phyloP scores from a whole-genome alignment of 2,888 invertebrate genomes.

The Oscheius sp. region DNA sequence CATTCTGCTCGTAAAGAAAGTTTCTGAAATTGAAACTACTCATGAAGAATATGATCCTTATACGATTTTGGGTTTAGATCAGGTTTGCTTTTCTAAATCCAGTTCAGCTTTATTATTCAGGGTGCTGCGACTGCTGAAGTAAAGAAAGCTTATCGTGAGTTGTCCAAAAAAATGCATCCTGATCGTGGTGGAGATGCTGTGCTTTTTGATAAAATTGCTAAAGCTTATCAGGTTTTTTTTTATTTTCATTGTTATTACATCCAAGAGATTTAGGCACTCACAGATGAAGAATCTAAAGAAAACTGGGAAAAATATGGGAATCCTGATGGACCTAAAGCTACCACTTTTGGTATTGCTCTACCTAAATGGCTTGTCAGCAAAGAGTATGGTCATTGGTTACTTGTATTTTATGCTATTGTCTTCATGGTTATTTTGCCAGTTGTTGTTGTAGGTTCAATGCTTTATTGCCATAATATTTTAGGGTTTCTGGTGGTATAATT shows the following conservation, averaged over 20 bases:
- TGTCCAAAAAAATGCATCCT: conserved; percentile 90
- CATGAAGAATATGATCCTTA: conserved; percentile 91
- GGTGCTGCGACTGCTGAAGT: conserved; percentile 88
- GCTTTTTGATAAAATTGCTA: conserved; percentile 95
- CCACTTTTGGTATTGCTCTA: conserved; percentile 97
- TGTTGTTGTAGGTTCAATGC: conserved; percentile 75
- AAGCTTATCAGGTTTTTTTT: conserved; percentile 77
- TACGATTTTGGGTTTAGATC: conserved; percentile 88
- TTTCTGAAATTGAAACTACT: conserved; percentile 84
- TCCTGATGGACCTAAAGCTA: conserved; percentile 98
- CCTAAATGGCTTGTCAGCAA: conserved; percentile 99
- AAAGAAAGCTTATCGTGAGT: conserved; percentile 91
- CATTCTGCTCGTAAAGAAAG: conserved; percentile 73
- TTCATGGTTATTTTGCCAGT: conserved; percentile 91
- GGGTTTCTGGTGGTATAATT: conserved; percentile 99
- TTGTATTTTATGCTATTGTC: conserved; percentile 90
- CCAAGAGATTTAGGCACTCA: conserved; percentile 78
- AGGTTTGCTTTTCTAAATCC: conserved; percentile 73
- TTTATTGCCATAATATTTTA: conserved; percentile 50
- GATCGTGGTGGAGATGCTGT: conserved; percentile 86
- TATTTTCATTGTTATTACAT: not conserved
- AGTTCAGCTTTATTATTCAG: conserved; percentile 71
- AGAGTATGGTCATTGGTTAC: conserved; percentile 94
- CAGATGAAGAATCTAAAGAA: conserved; percentile 93
- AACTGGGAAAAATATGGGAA: conserved; percentile 99